Evolutionary conservation across 1,140 invertebrate species (phyloP).

Genomic region (Spodoptera frugiperda): DNA sequence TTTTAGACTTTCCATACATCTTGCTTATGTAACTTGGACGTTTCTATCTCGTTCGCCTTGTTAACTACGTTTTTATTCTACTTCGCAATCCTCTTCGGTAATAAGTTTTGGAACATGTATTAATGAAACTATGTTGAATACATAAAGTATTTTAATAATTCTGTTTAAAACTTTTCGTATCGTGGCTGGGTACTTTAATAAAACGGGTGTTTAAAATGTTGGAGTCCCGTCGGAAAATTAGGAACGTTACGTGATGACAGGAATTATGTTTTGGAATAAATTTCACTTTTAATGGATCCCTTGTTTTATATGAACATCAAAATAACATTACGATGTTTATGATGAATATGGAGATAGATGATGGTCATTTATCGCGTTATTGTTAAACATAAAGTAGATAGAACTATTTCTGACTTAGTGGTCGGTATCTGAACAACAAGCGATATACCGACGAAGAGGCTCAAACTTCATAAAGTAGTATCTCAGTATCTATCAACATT

Average conservation of each 20-base stretch:
- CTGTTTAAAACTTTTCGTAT: conserved; percentile 7
- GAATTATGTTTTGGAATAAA: neutral
- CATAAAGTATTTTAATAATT: conserved; percentile 16
- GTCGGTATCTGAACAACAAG: too few species aligned
- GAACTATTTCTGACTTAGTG: too few species aligned
- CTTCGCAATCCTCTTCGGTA: conserved; percentile 10
- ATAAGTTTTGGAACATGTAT: conserved; percentile 16
- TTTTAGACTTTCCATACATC: conserved; percentile 31
- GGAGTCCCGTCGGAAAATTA: neutral
- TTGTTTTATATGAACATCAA: too few species aligned
- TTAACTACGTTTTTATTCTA: conserved; percentile 27
- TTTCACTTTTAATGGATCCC: neutral
- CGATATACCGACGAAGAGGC: too few species aligned
- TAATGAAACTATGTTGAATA: conserved; percentile 18
- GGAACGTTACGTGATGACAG: neutral
- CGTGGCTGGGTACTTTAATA: neutral
- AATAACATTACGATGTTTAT: too few species aligned
- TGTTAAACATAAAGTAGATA: too few species aligned
- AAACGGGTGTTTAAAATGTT: conserved; percentile 8
- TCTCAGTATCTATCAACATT: too few species aligned
- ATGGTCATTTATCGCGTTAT: too few species aligned
- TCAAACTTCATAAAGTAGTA: too few species aligned
- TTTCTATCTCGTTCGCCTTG: conserved; percentile 11
- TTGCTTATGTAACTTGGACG: conserved; percentile 35
- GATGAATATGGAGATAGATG: too few species aligned